Evolutionary conservation across 2,797 vertebrate genomes (phyloP).

Genomic region (Bradypus variegatus): DNA sequence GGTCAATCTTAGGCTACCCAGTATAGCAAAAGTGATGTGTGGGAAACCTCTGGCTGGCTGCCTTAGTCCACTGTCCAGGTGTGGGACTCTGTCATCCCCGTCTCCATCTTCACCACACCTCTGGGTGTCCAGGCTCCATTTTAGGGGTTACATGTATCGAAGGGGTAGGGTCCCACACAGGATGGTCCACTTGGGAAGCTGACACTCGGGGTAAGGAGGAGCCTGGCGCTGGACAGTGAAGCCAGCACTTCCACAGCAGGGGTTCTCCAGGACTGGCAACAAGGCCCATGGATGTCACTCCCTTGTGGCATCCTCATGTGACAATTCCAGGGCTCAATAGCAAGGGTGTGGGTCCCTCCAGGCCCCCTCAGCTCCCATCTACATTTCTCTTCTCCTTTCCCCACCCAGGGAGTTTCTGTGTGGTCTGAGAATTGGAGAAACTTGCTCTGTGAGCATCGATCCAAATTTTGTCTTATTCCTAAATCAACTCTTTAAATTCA

Average conservation of each 20-base stretch:
- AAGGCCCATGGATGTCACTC: not conserved
- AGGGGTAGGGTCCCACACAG: too few species aligned
- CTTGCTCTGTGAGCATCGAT: not conserved
- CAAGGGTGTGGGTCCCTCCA: not conserved
- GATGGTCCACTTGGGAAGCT: not conserved
- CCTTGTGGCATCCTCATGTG: not conserved
- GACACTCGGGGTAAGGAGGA: not conserved
- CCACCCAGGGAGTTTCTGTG: not conserved
- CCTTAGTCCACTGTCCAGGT: not conserved
- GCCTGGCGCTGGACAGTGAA: not conserved
- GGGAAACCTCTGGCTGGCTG: not conserved
- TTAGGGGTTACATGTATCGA: not conserved
- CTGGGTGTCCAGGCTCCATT: too few species aligned
- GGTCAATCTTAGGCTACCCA: not conserved
- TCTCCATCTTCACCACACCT: not conserved
- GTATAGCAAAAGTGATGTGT: not conserved
- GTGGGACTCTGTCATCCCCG: not conserved
- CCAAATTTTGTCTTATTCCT: not conserved
- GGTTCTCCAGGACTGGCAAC: not conserved
- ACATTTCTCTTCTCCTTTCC: not conserved
- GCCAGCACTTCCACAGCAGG: not conserved
- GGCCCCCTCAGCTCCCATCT: not conserved
- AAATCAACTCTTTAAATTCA: not conserved
- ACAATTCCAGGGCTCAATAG: not conserved
- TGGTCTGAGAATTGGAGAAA: not conserved